Base-by-base conservation (phyloP, 2,113 vertebrate species). In the Zosterops borbonicus region DNA sequence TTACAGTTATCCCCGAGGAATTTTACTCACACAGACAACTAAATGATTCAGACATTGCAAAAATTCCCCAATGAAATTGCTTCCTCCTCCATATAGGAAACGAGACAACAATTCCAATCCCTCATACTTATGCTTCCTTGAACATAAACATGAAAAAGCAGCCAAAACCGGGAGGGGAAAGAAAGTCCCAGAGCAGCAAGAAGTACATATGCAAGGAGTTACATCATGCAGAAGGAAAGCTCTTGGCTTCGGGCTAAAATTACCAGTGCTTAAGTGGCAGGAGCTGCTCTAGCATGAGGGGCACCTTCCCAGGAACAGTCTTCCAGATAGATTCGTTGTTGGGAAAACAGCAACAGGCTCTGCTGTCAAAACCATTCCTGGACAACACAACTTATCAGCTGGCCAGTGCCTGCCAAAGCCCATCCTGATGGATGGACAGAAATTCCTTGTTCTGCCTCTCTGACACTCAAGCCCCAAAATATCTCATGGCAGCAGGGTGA, bases 11-110 rank as follows among this genome's bases (percentile, higher is more conserved):
- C 91, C 92, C 77, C 39, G 77, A 91, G 81, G 94, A 96, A 91
- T 95, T 95, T 92, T 92, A 92, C 87, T 95, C 92, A 91, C 92
- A 74, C 92, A 96, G 95, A 91, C 94, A 87, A 89, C 8, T 2
- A 92, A 89, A 89, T 7, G 29, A 92, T 88, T 83, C 88, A 97
- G 96, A 96, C 93, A 86, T 83, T 87, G 88, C 90, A 96, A 90
- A 91, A 95, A 80, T 80, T 92, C 94, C 90, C 88, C 2, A 2
- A 87, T 79, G 94, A 95, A 94, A 86, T 83, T 3, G 3, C 56
- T 62, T 97, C 90, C 76, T 81, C 73, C 60, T 87, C 64, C 84
- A 92, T 91, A 91, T 56, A 94, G 87, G 81, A 96, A 94, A 95
- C 8, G 41, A 95, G 93, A 95, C 89, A 96, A 93, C 87, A 95